Base-by-base conservation (phyloP, 2,113 vertebrate species). In the Suncus etruscus region DNA sequence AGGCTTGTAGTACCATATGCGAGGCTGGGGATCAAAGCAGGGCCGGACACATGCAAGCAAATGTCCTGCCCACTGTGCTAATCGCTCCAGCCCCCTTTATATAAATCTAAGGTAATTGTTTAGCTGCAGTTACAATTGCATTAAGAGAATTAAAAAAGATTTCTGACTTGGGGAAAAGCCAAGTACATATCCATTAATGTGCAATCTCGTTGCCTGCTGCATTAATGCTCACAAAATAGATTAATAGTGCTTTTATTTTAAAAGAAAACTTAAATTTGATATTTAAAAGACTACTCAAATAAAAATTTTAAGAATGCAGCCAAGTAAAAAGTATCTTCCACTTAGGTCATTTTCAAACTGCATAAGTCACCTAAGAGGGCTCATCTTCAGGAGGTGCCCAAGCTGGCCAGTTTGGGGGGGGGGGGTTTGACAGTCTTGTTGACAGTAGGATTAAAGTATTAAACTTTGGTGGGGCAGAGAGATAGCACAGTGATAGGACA, bases 271-370 rank as follows among this genome's bases (percentile, higher is more conserved):
- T 27, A 68, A 68, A 68, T 68, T 68, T 68, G 25, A n/a, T 68
- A 2, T 29, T n/a, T 68, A n/a, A 68, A 68, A 68, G 5, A 27
- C 24, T 25, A 22, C 22, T 65, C 9, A 25, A 22, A 65, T 65
- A 54, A 54, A 16, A 16, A 54, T 65, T 25, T 65, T 65, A 65
- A 50, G 50, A 45, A 45, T 73, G 39, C 65, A 51, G 29, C 16
- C 65, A 10, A 85, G 11, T 65, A 48, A 32, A 58, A 94, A 12
- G 50, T 80, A 32, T 0, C 20, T 22, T 76, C 50, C 32, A n/a
- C 11, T 50, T 86, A 76, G 25, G 32, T 32, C 82, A 91, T 86
- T 86, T 27, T 95, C 39, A 94, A 73, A 61, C 29, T 77, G 24
- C 22, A 54, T 54, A 54, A 54, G 54, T 54, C 39, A 39, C 39